Conservation (phyloP, 2,113 vertebrate species). For the Misgurnus mizolepis region DNA sequence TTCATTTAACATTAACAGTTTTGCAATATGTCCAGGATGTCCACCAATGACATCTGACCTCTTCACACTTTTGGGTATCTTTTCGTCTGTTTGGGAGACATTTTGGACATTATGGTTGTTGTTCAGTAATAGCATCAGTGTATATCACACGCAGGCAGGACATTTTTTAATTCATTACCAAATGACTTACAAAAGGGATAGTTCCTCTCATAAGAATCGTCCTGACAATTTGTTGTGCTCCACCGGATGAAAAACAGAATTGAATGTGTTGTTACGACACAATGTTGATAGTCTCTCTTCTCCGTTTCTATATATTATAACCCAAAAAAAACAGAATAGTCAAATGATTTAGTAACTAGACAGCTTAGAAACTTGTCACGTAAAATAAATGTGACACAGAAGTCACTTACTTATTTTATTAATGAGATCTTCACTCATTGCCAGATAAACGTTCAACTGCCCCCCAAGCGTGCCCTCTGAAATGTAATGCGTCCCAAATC, state of each 20-base stretch:
- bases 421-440: constrained; percentile 72
- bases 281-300: constrained; percentile 14
- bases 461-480: constrained; percentile 90
- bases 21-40: constrained; percentile 58
- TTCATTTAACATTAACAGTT: constrained; percentile 75
- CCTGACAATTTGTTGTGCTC: background rate
- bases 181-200: background rate
- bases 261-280: constrained; percentile 19
- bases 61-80: constrained; percentile 52
- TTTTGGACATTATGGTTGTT: background rate
- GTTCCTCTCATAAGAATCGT: fast-evolving
- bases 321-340: background rate
- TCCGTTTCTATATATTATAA: background rate
- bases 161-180: background rate
- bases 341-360: background rate
- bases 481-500: constrained; percentile 90
- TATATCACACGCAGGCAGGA: no score
- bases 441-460: constrained; percentile 80
- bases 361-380: background rate
- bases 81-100: constrained; percentile 52
- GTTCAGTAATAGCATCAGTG: no score
- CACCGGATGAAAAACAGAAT: constrained; percentile 28
- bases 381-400: background rate
- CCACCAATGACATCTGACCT: constrained; percentile 76
- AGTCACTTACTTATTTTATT: constrained; percentile 68